A percentile compares a stretch with the other conserved stretches of the same genome.
Conservation (phyloP, 2,113 vertebrate genomes). For the Pongo abelii region DNA sequence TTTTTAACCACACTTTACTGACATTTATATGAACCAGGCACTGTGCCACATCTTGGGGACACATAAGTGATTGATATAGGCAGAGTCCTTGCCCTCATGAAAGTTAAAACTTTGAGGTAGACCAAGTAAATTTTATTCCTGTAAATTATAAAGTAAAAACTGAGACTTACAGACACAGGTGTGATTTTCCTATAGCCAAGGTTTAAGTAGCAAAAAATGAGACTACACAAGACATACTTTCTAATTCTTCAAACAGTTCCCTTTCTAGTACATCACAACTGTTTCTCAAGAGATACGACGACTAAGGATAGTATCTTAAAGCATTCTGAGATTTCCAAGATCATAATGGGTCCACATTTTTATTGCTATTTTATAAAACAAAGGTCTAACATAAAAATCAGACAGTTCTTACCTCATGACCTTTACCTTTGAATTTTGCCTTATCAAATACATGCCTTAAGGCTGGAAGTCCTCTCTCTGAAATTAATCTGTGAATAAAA, state of each 20-base stretch:
- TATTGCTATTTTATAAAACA: not conserved
- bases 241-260: not conserved
- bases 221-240: not conserved
- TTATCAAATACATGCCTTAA: slow-evolving; percentile 91
- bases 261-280: not conserved
- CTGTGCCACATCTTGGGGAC: not conserved
- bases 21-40: not conserved
- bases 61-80: not conserved
- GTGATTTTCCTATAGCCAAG: not conserved
- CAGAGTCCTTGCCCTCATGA: not conserved
- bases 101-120: slow-evolving; percentile 5
- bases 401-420: slow-evolving; percentile 90
- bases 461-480: slow-evolving; percentile 94
- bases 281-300: not conserved
- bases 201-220: not conserved
- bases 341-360: not conserved
- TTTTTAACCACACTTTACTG: not conserved
- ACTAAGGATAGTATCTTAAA: not conserved
- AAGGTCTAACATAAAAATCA: slow-evolving; percentile 18
- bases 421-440: slow-evolving; percentile 93
- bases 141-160: slow-evolving; percentile 17
- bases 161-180: not conserved
- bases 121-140: slow-evolving; percentile 27
- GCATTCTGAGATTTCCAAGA: slow-evolving; percentile 9
- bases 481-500: slow-evolving; percentile 87